Conservation (phyloP, 2,888 invertebrate species). For the Plusia festucae region DNA sequence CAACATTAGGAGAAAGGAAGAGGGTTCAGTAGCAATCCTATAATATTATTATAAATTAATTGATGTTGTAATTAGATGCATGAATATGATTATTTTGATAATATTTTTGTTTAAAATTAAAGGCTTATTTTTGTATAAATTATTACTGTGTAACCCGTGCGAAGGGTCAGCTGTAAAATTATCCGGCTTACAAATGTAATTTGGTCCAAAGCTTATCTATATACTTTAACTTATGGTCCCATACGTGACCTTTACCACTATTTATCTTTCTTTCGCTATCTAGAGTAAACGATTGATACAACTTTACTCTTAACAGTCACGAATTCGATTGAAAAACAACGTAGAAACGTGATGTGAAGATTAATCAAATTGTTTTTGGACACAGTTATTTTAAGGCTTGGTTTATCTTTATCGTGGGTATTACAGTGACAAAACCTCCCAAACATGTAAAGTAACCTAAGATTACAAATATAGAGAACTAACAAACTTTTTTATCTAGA, state of each 20-base stretch:
- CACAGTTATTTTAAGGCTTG: not conserved
- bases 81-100: too few species aligned
- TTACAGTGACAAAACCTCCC: not conserved
- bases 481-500: too few species aligned
- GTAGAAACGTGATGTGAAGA: constrained; percentile 41
- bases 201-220: not conserved
- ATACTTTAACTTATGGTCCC: not conserved
- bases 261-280: constrained; percentile 16
- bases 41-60: too few species aligned
- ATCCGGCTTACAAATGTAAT: not conserved
- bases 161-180: too few species aligned
- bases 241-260: constrained; percentile 7
- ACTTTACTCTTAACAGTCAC: constrained; percentile 13
- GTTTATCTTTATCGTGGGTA: not conserved
- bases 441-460: not conserved
- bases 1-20: too few species aligned
- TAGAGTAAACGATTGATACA: constrained; percentile 23
- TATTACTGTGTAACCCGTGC: too few species aligned
- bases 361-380: constrained; percentile 38
- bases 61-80: too few species aligned
- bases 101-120: too few species aligned
- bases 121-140: too few species aligned
- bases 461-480: too few species aligned
- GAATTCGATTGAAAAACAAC: constrained; percentile 45
- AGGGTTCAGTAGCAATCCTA: too few species aligned